Conservation (phyloP, 1,140 invertebrate species). For the Asbolus verrucosus region DNA sequence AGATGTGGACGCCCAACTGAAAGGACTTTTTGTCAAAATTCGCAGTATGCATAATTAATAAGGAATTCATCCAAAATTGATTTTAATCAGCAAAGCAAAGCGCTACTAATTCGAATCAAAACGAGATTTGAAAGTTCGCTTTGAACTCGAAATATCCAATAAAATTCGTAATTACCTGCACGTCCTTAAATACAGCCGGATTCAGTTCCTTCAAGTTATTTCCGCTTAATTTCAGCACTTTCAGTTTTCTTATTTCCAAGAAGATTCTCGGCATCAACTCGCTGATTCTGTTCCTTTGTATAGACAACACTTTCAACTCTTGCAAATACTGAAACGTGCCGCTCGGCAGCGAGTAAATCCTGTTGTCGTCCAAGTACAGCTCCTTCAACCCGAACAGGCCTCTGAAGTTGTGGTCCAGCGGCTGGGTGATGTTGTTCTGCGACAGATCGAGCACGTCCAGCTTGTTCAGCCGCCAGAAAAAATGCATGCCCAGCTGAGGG, state of each 20-base stretch:
- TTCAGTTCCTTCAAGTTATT: conserved; percentile 79
- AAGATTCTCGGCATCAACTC: conserved; percentile 77
- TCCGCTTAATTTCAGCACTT: conserved; percentile 77
- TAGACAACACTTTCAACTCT: conserved; percentile 75
- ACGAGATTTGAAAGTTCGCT: too few species aligned
- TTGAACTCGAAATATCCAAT: neutral
- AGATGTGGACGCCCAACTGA: too few species aligned
- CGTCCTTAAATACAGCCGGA: conserved; percentile 82
- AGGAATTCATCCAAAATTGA: too few species aligned
- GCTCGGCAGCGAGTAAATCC: conserved; percentile 77
- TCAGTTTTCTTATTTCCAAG: conserved; percentile 75
- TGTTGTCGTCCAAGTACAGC: conserved; percentile 88
- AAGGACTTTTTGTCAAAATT: too few species aligned
- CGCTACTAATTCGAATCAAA: neutral
- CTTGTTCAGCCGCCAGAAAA: conserved; percentile 80
- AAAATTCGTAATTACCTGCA: conserved; percentile 67
- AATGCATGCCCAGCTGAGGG: conserved; percentile 81
- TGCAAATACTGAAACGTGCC: conserved; percentile 79
- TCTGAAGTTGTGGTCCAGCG: conserved; percentile 86
- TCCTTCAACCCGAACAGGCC: conserved; percentile 81
- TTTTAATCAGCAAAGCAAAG: neutral
- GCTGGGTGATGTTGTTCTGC: conserved; percentile 80
- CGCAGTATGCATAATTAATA: too few species aligned
- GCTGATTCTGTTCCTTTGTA: conserved; percentile 78
- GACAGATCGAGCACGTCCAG: conserved; percentile 79